Evolutionary conservation across 1,140 invertebrate species (phyloP), one percentile per base, ranked within the genome.

Genomic region (Aphelenchoides fujianensis): DNA sequence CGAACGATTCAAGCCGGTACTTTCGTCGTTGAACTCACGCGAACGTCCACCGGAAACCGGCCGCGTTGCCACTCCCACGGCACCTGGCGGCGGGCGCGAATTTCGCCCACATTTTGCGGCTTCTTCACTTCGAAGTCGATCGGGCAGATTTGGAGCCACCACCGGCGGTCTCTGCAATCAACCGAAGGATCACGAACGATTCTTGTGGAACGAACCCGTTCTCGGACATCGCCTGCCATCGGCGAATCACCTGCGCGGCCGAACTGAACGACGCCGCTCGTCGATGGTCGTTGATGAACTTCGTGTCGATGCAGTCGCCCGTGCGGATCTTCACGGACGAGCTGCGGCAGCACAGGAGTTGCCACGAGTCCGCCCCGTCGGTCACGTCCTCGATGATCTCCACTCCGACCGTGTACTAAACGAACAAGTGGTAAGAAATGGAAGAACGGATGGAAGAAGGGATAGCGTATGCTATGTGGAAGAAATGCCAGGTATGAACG

Each of bases 111-210:
- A 12, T 53, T 62, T 27, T 28, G 12, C 23, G 74, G 69, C 32
- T 79, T 70, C 53, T 82, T 82, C 12, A 73, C 31, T 2, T 68
- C 36, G 7, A 79, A 19, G 53, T 79, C 78, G 36, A 79, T 66
- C 0, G 78, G 78, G 59, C 78, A 79, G 23, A 79, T 69, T 55
- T 82, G 80, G 1, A 79, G 67, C 78, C 78, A 79, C 78, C 78
- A 79, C 27, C 78, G 55, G 9, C 76, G 61, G 53, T 79, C 78
- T 19, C 78, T 79, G 32, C 36, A 59, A 59, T 30, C 9, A 69
- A 74, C 19, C 37, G 9, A 52, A 2, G 0, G 7, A 27, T 69
- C 19, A 41, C 7, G 79, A 70, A 72, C 30, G 32, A 79, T 72
- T 71, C 71, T 57, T 62, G 12, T 28, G 0, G 31, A 30, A 23